A percentile compares a stretch with the other conserved stretches of the same genome.
These are phyloP conservation scores for Fragum fragum DNA, from an alignment of 2,888 invertebrate genomes.

Conservation along the genomic window DNA sequence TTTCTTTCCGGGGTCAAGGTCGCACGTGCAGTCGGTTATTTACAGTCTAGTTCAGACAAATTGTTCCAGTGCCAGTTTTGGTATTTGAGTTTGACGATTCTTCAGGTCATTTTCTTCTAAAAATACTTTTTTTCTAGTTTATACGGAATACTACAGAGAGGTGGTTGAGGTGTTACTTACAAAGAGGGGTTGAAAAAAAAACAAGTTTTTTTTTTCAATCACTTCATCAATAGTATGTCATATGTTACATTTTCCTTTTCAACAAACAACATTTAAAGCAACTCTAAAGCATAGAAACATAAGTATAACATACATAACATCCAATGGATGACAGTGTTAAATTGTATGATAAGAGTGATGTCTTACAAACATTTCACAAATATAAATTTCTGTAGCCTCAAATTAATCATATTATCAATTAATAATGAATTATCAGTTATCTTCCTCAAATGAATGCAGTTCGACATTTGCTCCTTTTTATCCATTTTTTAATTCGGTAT, in stretches of 20 bases:
- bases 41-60: not conserved
- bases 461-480: not conserved
- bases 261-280: not conserved
- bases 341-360: not conserved
- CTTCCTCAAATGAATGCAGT: not conserved
- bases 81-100: not conserved
- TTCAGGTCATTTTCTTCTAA: not conserved
- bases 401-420: not conserved
- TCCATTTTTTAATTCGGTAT: not conserved
- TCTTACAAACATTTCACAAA: no score
- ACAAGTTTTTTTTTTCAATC: no score
- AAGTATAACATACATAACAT: not conserved
- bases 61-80: not conserved
- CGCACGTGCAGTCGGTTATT: not conserved
- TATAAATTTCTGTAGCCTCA: not conserved
- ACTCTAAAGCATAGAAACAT: not conserved
- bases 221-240: not conserved
- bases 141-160: no score
- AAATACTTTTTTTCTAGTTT: no score
- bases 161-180: no score
- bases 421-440: not conserved
- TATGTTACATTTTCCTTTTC: not conserved
- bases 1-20: slow-evolving; percentile 1
- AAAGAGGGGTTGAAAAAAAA: not conserved
- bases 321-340: not conserved